Conservation (phyloP, 92 coral and sea anemone species). For the Galaxea fascicularis region DNA sequence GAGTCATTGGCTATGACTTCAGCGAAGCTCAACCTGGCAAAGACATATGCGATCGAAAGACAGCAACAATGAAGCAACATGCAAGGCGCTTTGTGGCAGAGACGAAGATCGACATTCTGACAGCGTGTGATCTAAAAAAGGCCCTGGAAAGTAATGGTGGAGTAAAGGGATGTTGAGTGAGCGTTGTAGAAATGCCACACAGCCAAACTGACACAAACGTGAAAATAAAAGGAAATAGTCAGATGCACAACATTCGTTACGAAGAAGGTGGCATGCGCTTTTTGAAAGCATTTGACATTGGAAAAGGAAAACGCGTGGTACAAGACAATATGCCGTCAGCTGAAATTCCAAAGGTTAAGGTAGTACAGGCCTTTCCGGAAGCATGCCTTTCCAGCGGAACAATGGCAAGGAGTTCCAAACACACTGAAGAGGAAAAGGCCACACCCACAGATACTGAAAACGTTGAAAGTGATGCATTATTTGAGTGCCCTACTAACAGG, state of each 20-base stretch:
- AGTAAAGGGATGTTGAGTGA: slow-evolving; percentile 49
- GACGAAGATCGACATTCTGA: slow-evolving; percentile 43
- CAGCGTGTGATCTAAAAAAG: slow-evolving; percentile 20
- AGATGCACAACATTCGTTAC: slow-evolving; percentile 56
- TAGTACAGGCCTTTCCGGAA: slow-evolving; percentile 12
- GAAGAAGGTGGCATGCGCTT: slow-evolving; percentile 42
- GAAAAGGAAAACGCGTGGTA: slow-evolving; percentile 48
- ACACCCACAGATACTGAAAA: background rate
- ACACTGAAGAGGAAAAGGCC: slow-evolving; percentile 24
- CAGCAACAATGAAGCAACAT: slow-evolving; percentile 48
- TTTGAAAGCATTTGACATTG: slow-evolving; percentile 54
- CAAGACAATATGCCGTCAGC: slow-evolving; percentile 38
- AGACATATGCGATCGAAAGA: slow-evolving; percentile 45
- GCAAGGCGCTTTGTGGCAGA: slow-evolving; percentile 43
- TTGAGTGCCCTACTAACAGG: slow-evolving; percentile 23
- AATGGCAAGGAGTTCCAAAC: slow-evolving; percentile 29
- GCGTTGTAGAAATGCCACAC: slow-evolving; percentile 42
- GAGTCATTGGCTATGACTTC: slow-evolving; percentile 37
- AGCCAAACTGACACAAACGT: slow-evolving; percentile 37
- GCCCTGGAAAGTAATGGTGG: slow-evolving; percentile 45
- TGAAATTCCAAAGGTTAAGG: slow-evolving; percentile 33
- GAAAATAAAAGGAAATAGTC: slow-evolving; percentile 39
- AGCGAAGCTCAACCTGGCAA: slow-evolving; percentile 40
- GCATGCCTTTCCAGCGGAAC: background rate
- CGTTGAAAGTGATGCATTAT: slow-evolving; percentile 12